Evolutionary conservation across 2,888 invertebrate species (phyloP).

Genomic region (Rotaria macrura): DNA sequence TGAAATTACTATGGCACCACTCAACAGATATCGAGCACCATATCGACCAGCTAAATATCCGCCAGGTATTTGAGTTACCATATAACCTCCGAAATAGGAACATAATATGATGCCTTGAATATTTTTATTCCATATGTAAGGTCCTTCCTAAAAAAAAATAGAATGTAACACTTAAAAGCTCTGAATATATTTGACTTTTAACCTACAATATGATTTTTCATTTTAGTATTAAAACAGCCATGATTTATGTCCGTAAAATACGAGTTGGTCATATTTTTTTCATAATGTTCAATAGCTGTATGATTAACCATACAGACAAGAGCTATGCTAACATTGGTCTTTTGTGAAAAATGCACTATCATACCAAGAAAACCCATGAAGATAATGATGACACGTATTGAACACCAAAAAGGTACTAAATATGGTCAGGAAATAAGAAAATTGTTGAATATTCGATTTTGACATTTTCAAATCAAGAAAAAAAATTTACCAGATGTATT

Average conservation of each 20-base stretch:
- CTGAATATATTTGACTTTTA: too few relatives aligned
- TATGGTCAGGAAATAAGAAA: too few relatives aligned
- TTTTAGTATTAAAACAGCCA: too few relatives aligned
- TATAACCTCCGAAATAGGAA: constrained; percentile 29
- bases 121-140: constrained; percentile 24
- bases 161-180: background rate
- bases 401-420: background rate
- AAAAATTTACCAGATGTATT: too few relatives aligned
- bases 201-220: too few relatives aligned
- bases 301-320: constrained; percentile 34
- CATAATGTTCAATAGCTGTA: constrained; percentile 11
- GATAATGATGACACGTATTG: background rate
- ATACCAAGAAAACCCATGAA: background rate
- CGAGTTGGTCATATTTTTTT: background rate
- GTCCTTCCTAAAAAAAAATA: constrained; percentile 12
- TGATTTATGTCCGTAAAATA: too few relatives aligned
- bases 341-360: constrained; percentile 22
- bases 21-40: constrained; percentile 18
- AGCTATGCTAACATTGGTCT: constrained; percentile 32
- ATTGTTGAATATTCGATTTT: too few relatives aligned
- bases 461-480: too few relatives aligned
- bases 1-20: constrained; percentile 16
- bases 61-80: constrained; percentile 28
- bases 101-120: constrained; percentile 27
- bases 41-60: constrained; percentile 27